Percentiles rank a stretch among this genome's conserved stretches.
Conservation (phyloP, 1,140 invertebrate species). For the Scaptodrosophila lebanonensis region DNA sequence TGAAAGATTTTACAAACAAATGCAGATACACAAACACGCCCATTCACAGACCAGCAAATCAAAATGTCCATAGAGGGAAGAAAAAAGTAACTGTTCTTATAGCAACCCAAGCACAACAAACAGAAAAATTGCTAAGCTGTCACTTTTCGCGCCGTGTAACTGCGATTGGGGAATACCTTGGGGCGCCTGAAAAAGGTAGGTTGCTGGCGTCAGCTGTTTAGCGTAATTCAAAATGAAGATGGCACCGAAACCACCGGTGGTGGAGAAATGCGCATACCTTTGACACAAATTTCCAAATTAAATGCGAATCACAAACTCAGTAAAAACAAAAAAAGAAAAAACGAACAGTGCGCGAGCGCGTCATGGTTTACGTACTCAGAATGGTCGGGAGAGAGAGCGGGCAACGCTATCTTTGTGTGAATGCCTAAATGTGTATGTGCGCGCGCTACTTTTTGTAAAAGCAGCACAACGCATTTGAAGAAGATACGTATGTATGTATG, state of each 20-base stretch:
- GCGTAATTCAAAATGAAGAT: constrained; percentile 12
- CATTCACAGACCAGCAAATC: background rate
- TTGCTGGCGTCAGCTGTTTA: constrained; percentile 29
- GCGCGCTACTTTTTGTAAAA: too few species aligned
- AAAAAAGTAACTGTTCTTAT: constrained; percentile 33
- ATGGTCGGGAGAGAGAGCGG: too few species aligned
- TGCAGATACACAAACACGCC: constrained; percentile 9
- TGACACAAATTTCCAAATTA: constrained; percentile 13
- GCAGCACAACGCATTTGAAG: too few species aligned
- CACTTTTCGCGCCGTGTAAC: constrained; percentile 12
- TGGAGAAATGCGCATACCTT: constrained; percentile 23
- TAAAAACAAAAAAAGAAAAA: too few species aligned
- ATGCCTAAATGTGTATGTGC: too few species aligned
- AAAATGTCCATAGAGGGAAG: too few species aligned
- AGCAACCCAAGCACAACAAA: constrained; percentile 36
- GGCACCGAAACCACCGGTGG: constrained; percentile 23
- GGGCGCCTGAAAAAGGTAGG: background rate
- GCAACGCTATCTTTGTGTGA: too few species aligned
- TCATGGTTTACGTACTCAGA: too few species aligned
- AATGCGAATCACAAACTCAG: constrained; percentile 3
- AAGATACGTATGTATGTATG: too few species aligned
- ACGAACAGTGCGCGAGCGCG: too few species aligned
- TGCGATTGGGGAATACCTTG: constrained; percentile 60
- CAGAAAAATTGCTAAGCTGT: constrained; percentile 49
- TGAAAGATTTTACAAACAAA: constrained; percentile 57